Evolutionary conservation across 2,888 invertebrate genomes (phyloP).

Genomic region (Falcaria lacertinaria): DNA sequence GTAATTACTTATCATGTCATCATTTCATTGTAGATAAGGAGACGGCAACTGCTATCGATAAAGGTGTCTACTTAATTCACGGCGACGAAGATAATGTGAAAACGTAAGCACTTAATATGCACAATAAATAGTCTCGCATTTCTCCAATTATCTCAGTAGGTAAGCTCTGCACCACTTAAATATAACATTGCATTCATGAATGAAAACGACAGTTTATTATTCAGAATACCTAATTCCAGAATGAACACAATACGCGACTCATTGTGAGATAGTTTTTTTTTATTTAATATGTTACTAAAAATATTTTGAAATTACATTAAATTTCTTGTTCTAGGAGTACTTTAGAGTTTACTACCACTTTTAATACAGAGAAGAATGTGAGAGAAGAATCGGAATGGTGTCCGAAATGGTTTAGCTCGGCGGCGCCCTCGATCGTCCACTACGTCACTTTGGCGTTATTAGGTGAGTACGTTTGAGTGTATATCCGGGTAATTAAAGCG

Average conservation of each 20-base stretch:
- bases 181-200: conserved; percentile 46
- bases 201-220: conserved; percentile 54
- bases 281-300: conserved; percentile 5
- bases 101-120: conserved; percentile 45
- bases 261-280: conserved; percentile 26
- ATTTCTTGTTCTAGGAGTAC: conserved; percentile 4
- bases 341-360: conserved; percentile 19
- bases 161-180: conserved; percentile 16
- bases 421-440: conserved; percentile 23
- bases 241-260: conserved; percentile 31
- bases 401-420: conserved; percentile 17
- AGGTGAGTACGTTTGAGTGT: conserved; percentile 40
- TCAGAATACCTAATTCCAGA: conserved; percentile 27
- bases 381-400: conserved; percentile 17
- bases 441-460: conserved; percentile 29
- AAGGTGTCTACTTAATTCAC: conserved; percentile 42
- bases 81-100: conserved; percentile 43
- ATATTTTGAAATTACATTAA: background rate
- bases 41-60: conserved; percentile 38
- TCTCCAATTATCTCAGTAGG: conserved; percentile 17
- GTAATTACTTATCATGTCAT: conserved; percentile 5
- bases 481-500: too few species aligned
- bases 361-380: conserved; percentile 23
- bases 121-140: conserved; percentile 11
- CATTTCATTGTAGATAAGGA: conserved; percentile 46